Conservation (phyloP, 2,888 invertebrate species). For the Ophonus ardosiacus region DNA sequence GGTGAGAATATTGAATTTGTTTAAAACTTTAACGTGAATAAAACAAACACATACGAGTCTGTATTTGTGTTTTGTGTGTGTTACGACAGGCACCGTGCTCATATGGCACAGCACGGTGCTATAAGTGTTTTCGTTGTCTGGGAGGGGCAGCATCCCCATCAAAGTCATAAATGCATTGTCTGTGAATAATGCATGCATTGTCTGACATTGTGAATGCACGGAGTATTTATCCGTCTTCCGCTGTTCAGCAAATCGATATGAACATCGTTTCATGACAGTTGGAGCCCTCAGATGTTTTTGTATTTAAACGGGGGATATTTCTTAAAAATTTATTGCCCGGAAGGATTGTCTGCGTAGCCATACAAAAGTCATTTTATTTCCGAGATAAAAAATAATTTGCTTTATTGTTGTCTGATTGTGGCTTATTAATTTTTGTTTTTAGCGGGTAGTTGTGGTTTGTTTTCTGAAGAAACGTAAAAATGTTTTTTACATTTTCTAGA, state of each 20-base stretch:
- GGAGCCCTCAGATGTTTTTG: conserved; percentile 15
- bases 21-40: neutral
- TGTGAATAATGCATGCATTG: conserved; percentile 47
- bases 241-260: conserved; percentile 39
- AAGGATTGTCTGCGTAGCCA: conserved; percentile 20
- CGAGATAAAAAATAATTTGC: conserved; percentile 11
- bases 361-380: conserved; percentile 32
- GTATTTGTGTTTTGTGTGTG: neutral
- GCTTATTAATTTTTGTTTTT: conserved; percentile 15
- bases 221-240: conserved; percentile 9
- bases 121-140: conserved; percentile 8
- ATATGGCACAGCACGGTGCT: conserved; percentile 7
- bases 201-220: neutral
- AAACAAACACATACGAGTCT: neutral
- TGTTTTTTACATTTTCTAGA: neutral
- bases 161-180: conserved; percentile 38
- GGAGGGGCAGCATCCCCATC: neutral
- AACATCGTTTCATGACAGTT: conserved; percentile 31
- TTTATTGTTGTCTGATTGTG: conserved; percentile 38
- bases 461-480: neutral
- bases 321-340: conserved; percentile 37
- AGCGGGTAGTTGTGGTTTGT: neutral
- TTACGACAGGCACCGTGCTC: neutral
- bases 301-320: conserved; percentile 40
- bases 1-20: neutral